phyloP scores from a whole-genome alignment of 1,140 invertebrate genomes.

The Eupristina koningsbergeri region DNA sequence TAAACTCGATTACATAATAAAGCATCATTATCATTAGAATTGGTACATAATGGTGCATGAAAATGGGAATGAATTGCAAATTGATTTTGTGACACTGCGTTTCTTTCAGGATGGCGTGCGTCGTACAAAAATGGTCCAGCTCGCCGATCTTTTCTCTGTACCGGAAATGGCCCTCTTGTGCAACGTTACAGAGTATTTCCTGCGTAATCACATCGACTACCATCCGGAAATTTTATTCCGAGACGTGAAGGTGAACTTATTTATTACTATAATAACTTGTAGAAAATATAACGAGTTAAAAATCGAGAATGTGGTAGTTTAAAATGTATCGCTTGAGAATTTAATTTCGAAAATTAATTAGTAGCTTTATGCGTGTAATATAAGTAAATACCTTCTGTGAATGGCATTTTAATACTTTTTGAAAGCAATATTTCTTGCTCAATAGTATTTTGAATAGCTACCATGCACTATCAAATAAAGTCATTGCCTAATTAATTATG shows the following conservation, averaged over 20 bases:
- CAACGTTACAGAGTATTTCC: slow-evolving; percentile 94
- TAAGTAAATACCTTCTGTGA: too few species aligned
- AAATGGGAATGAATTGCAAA: not conserved
- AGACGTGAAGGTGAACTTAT: slow-evolving; percentile 86
- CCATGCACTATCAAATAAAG: not conserved
- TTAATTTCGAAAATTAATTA: too few species aligned
- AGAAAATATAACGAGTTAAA: too few species aligned
- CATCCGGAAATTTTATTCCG: slow-evolving; percentile 96
- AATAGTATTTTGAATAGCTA: not conserved
- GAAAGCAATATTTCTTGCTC: not conserved
- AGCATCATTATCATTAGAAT: not conserved
- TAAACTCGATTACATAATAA: not conserved
- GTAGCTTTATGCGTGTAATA: too few species aligned
- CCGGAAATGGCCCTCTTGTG: slow-evolving; percentile 95
- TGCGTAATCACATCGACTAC: slow-evolving; percentile 91
- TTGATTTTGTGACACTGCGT: not conserved
- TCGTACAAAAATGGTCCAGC: slow-evolving; percentile 89
- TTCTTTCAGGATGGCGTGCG: slow-evolving; percentile 62
- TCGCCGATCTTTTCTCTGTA: slow-evolving; percentile 97
- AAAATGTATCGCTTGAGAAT: too few species aligned
- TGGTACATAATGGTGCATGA: not conserved
- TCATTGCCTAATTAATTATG: not conserved
- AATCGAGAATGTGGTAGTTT: too few species aligned
- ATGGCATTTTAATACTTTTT: too few species aligned
- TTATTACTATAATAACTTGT: not conserved